Percentiles rank a stretch among this genome's conserved stretches.
phyloP scores from a whole-genome alignment of 2,113 vertebrate species.

The Otolemur garnettii region DNA sequence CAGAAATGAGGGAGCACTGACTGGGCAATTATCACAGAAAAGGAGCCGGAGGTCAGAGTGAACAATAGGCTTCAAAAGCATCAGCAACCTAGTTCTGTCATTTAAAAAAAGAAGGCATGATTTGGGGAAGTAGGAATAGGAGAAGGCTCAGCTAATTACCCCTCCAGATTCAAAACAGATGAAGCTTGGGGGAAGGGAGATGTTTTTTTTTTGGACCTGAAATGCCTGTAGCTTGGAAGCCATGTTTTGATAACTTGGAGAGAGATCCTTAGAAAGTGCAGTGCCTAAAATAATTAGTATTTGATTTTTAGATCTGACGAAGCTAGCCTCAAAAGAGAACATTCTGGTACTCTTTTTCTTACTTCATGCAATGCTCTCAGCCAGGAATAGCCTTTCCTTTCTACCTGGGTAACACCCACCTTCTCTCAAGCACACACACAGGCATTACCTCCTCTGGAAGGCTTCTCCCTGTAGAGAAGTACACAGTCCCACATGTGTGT shows the following conservation, averaged over 20 bases:
- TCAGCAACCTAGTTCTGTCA: constrained; percentile 36
- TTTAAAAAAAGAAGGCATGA: background rate
- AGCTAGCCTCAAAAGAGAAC: constrained; percentile 11
- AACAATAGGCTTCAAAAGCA: constrained; percentile 20
- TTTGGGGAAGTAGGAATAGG: background rate
- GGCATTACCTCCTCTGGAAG: background rate
- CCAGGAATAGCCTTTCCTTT: background rate
- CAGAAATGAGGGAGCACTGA: background rate
- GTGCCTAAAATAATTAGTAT: background rate
- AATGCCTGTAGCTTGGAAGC: background rate
- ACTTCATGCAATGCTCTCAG: background rate
- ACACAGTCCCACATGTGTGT: background rate
- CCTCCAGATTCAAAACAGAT: constrained; percentile 12
- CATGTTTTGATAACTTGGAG: background rate
- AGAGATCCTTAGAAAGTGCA: background rate
- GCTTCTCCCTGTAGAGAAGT: background rate
- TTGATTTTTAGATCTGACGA: background rate
- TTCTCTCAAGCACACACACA: background rate
- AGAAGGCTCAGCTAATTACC: background rate
- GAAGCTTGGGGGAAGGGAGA: background rate
- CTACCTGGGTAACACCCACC: no score
- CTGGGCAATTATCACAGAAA: background rate
- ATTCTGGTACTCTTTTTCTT: background rate
- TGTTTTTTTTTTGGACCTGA: background rate
- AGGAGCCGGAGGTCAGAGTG: background rate